Base-by-base conservation (phyloP, 2,113 vertebrate species). In the Sarotherodon lohbergeri region DNA sequence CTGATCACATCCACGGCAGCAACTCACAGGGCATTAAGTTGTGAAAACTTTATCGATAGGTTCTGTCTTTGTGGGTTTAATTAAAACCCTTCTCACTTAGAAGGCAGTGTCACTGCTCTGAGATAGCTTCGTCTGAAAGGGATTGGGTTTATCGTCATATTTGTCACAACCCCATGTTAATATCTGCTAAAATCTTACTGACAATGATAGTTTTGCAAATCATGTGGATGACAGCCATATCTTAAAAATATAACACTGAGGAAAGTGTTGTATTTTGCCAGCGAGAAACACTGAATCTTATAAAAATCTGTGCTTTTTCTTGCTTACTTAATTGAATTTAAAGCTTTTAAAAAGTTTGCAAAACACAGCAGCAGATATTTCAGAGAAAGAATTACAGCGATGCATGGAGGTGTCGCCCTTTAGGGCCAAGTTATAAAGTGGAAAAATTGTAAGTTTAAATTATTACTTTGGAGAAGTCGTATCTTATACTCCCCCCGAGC, bases 11-110 rank as follows among this genome's bases (percentile, higher is more conserved):
- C 83, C 84, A 83, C 50, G 66, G 91, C 84, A 92, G 89, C 89
- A 84, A 81, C 89, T 95, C 92, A 88, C 93, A 93, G 71, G 85
- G 88, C 85, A 93, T 94, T 94, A 91, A 89, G 87, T 90, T 89
- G 90, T 89, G 84, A 94, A 93, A 93, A 94, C 90, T 95, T 95
- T 95, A 94, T 94, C 89, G 80, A 94, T 92, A 88, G 86, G 52
- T 83, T 61, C 76, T 84, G 84, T 91, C 86, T 95, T 92, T 90
- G 43, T 66, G 61, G 87, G 87, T 96, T 94, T 95, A 95, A 95
- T 96, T 95, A 95, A 95, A 93, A 92, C 78, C 66, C 83, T 87
- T 80, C 80, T 90, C 63, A 71, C 87, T 94, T 88, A 88, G 85
- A 91, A 55, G 68, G 24, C n/a, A 54, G 52, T 87, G 86, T 82